Evolutionary conservation across 2,888 invertebrate species (phyloP).

Genomic region (Cheilosia soror): DNA sequence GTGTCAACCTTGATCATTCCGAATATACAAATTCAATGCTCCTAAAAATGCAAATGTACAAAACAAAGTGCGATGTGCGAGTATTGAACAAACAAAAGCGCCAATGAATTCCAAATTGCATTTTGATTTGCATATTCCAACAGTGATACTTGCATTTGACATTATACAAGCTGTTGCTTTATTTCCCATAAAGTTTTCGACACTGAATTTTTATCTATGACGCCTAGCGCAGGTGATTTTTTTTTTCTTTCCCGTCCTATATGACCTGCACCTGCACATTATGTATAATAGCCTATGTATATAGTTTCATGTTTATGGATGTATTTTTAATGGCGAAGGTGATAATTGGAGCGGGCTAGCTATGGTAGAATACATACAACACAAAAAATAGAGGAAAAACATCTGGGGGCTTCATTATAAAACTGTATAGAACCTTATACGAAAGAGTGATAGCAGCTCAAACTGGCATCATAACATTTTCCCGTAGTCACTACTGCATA

Average conservation of each 20-base stretch:
- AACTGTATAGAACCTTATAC: slow-evolving; percentile 25
- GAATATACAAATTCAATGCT: background rate
- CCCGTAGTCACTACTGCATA: background rate
- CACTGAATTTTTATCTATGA: background rate
- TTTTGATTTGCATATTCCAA: background rate
- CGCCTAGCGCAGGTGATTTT: background rate
- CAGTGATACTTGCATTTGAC: background rate
- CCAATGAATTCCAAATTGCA: background rate
- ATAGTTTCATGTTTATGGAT: background rate
- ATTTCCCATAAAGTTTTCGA: background rate
- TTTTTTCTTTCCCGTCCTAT: background rate
- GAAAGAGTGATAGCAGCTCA: slow-evolving; percentile 38
- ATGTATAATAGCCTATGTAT: background rate
- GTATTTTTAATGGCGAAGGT: slow-evolving; percentile 24
- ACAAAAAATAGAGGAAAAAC: slow-evolving; percentile 22
- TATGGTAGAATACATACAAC: background rate
- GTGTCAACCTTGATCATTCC: background rate
- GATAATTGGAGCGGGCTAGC: slow-evolving; percentile 40
- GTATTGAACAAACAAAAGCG: background rate
- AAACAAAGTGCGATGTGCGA: background rate
- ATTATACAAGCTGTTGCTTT: background rate
- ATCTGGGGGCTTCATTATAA: slow-evolving; percentile 54
- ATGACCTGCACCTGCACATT: background rate
- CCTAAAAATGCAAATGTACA: background rate
- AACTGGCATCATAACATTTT: slow-evolving; percentile 44